Conservation (phyloP, 2,888 invertebrate species). For the Caenorhabditis wallacei region DNA sequence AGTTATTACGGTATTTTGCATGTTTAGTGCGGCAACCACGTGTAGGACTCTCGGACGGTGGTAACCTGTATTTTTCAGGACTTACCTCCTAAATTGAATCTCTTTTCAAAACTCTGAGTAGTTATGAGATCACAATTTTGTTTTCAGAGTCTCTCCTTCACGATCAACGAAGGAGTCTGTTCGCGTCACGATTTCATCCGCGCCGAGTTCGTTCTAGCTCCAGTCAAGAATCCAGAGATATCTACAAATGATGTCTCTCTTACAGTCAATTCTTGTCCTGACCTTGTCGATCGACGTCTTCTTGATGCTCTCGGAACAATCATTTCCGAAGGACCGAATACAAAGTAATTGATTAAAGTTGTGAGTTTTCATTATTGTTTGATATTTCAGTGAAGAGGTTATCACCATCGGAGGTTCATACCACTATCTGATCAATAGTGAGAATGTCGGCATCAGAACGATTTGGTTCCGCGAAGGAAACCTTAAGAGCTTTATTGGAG, state of each 20-base stretch:
- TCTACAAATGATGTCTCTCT: neutral
- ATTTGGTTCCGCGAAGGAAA: neutral
- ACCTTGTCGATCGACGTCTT: slow-evolving; percentile 1
- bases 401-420: neutral
- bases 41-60: no score
- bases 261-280: neutral
- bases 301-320: slow-evolving; percentile 1
- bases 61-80: no score
- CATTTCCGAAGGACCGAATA: neutral
- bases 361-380: neutral
- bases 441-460: neutral
- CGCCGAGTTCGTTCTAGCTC: neutral
- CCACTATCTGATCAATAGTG: neutral
- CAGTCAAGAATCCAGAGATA: neutral
- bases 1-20: no score
- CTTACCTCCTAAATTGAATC: no score
- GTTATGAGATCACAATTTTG: neutral
- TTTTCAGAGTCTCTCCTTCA: neutral
- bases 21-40: no score
- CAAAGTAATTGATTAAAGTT: neutral
- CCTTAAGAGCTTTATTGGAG: neutral
- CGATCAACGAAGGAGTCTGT: neutral
- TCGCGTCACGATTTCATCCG: neutral
- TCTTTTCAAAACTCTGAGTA: no score
- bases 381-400: neutral